Evolutionary conservation across 2,797 vertebrate genomes (phyloP).

Genomic region (Hirundo rustica): DNA sequence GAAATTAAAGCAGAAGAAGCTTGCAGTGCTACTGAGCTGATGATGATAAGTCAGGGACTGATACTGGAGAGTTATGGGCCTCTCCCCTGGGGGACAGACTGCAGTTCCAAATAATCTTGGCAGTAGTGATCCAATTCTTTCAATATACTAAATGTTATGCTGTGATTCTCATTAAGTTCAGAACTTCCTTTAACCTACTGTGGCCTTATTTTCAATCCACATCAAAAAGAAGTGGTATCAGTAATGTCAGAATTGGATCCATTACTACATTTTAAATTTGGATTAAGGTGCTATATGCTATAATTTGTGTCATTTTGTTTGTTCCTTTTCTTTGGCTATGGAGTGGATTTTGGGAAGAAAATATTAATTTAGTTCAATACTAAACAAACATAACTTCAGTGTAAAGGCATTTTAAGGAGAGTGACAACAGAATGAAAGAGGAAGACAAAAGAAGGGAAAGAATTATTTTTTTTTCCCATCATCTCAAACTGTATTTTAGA

Average conservation of each 20-base stretch:
- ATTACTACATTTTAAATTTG: background rate
- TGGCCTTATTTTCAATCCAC: background rate
- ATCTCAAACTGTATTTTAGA: background rate
- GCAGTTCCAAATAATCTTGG: background rate
- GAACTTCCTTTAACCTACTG: background rate
- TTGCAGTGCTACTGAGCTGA: background rate
- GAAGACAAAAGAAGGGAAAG: background rate
- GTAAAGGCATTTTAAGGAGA: background rate
- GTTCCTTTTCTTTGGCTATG: background rate
- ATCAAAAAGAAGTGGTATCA: background rate
- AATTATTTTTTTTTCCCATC: background rate
- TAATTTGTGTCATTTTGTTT: fast-evolving
- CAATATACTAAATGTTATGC: background rate
- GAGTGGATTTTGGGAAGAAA: background rate
- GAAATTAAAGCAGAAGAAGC: background rate
- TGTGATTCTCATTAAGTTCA: background rate
- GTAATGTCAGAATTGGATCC: background rate
- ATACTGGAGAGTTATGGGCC: background rate
- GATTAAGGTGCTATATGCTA: background rate
- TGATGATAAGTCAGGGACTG: background rate
- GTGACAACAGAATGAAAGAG: background rate
- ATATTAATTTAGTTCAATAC: background rate
- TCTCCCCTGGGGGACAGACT: background rate
- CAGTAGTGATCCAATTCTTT: background rate
- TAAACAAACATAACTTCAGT: background rate